Conservation (phyloP, 2,113 vertebrate species). For the Cryptomyrus ogoouensis region DNA sequence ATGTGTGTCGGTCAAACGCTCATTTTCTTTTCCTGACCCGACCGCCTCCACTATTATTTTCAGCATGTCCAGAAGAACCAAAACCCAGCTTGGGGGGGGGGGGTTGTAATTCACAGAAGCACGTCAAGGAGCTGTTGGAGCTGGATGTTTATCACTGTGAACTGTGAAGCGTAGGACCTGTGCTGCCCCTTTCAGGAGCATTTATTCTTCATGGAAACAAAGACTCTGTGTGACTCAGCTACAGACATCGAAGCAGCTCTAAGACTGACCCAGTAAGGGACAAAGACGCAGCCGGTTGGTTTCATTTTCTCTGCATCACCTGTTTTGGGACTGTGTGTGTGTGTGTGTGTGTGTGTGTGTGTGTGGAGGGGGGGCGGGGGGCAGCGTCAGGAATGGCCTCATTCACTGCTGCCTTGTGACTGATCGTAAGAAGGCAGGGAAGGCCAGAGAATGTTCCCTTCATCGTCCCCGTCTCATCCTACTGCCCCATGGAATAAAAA, state of each 20-base stretch:
- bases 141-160: background rate
- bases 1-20: background rate
- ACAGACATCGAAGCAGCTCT: background rate
- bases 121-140: background rate
- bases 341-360: background rate
- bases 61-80: background rate
- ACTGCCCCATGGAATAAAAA: background rate
- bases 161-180: background rate
- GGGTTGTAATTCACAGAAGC: background rate
- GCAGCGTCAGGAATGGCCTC: background rate
- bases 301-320: background rate
- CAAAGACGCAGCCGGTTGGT: background rate
- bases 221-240: background rate
- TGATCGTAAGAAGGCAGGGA: background rate
- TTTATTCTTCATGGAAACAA: background rate
- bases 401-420: background rate
- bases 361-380: background rate
- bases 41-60: background rate
- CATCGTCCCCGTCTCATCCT: background rate
- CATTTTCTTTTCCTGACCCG: background rate
- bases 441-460: background rate
- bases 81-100: background rate
- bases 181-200: background rate
- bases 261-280: background rate
- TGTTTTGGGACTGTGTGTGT: background rate